Conservation (phyloP, 2,888 invertebrate genomes). For the Stramonita haemastoma region DNA sequence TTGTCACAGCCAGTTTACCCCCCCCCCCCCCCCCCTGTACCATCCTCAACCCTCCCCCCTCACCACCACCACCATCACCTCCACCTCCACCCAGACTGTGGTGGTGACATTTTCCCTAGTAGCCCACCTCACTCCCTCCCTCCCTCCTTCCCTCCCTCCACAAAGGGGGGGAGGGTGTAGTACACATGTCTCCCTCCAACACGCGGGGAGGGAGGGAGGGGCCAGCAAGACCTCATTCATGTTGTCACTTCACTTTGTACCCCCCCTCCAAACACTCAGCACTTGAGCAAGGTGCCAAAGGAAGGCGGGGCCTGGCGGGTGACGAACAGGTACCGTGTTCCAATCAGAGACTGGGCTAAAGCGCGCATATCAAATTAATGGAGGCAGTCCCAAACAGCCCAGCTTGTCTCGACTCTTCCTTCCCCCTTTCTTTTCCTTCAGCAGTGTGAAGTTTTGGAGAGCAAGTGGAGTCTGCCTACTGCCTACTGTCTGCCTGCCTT, state of each 20-base stretch:
- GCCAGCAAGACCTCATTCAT: not conserved
- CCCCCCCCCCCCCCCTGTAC: no score
- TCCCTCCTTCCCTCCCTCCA: not conserved
- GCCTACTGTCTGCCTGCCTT: no score
- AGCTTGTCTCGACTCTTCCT: constrained; percentile 26
- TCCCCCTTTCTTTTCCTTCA: not conserved
- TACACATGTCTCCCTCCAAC: not conserved
- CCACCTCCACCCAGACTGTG: not conserved
- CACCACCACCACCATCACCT: not conserved
- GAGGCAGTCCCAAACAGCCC: not conserved
- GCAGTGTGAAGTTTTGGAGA: no score
- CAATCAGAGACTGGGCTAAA: constrained; percentile 14
- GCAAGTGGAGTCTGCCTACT: no score
- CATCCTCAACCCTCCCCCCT: not conserved
- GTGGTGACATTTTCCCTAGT: no score
- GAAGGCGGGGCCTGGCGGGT: constrained; percentile 28
- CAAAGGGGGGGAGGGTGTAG: not conserved
- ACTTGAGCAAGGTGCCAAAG: constrained; percentile 37
- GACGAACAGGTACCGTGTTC: constrained; percentile 34
- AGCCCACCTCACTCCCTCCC: not conserved
- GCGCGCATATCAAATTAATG: constrained; percentile 35
- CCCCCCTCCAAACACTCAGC: not conserved
- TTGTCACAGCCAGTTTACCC: not conserved
- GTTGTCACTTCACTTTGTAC: constrained; percentile 29
- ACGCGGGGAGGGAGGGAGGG: not conserved